Evolutionary conservation across 2,797 vertebrate species (phyloP), one percentile per base, ranked within the genome.

Genomic region (Pangasius sanitwongsei): DNA sequence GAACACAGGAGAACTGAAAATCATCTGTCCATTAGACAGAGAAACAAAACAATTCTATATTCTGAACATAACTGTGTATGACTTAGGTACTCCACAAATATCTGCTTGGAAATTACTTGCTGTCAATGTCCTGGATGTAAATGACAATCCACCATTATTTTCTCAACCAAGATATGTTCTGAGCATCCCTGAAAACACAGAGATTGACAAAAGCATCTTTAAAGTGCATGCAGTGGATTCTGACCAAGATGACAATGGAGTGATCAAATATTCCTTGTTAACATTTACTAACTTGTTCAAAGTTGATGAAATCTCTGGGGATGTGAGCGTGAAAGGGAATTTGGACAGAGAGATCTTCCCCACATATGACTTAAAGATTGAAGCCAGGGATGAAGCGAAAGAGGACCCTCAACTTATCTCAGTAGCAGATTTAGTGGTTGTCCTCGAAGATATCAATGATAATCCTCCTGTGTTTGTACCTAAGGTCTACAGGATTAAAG

Each of bases 21-120:
- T 99, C 31, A 95, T 97, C 85, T 97, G 97, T 90, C 93, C 96
- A 7, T 93, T 99, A 90, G 98, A 99, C 92, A 95, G 97, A 88
- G 98, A 99, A 92, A 92, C 41, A 81, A 98, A 96, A 91, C 97
- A 95, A 87, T 98, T 98, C 92, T 99, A 98, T 90, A 97, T 98
- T 91, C 95, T 99, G 90, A 99, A 99, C 89, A 94, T 99, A 92
- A 99, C 98, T 0, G 97, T 97, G 28, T 98, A 96, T 0, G 99
- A 99, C 90, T 94, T 99, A 44, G 99, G 99, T 81, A 95, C 67
- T 4, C 98, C 97, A 20, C 98, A 97, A 63, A 97, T 94, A 59
- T 97, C 98, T 0, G 96, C 97, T 0, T 99, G 98, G 98, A 99
- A 98, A 91, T 95, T 98, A 1, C 86, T 99, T 67, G 97, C 97